Evolutionary conservation across 2,113 vertebrate genomes (phyloP), one percentile per base, ranked within the genome.

Genomic region (Rhinopomastus cyanomelas): DNA sequence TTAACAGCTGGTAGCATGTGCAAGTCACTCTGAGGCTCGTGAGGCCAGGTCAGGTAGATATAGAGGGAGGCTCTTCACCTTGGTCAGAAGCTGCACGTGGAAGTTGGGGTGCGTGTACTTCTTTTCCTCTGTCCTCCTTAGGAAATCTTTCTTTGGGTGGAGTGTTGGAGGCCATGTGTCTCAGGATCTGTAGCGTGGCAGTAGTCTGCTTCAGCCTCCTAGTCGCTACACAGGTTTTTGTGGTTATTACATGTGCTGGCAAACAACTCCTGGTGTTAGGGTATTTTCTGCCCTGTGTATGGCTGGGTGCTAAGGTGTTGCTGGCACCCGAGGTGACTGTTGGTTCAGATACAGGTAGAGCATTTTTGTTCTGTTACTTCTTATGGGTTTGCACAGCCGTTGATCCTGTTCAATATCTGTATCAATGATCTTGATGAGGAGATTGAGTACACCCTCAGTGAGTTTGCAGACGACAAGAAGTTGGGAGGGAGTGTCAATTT

Each of bases 41-140:
- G 60, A 88, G 44, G 56, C 53, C 39, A 9, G 4, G 9, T 13
- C 0, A 0, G 60, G 46, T 2, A 25, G 48, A 10, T 49, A 65
- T 5, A 16, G 37, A 6, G 37, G 5, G 52, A 21, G 39, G 37
- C 51, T 62, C 62, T 48, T 52, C 39, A 32, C 12, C 11, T 17
- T 15, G 42, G 34, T 39, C 1, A 2, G 18, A 2, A 34, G 44
- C 66, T 92, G 37, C 17, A 4, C 3, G 1, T 30, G n/a, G 65
- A 37, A 30, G 11, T 59, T 16, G 22, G 22, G n/a, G 27, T 46
- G 37, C 0, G 0, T 21, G 51, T n/a, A 23, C 26, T 68, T 84
- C 32, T 0, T 42, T 71, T 86, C 27, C 34, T 25, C 12, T 18
- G 2, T 3, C 11, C 22, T 26, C 20, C 49, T 39, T 30, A 27